Conservation (phyloP, 1,140 invertebrate genomes). For the roundworm (Caenorhabditis elegans) region WBcel235 BX284606.5:10373501-10374000, state of each 20-base stretch:
- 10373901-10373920: neutral
- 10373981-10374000: neutral
- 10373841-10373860: neutral
- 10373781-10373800: neutral
- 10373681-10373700: neutral
- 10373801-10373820: neutral
- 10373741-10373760: neutral
- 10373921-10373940: neutral
- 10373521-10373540: no score
- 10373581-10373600: neutral
- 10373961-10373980: neutral
- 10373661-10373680: neutral
- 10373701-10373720: neutral
- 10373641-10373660: neutral
- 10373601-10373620: slow-evolving; percentile 11
- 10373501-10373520: neutral
- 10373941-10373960: neutral
- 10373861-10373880: neutral
- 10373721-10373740: neutral
- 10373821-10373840: neutral
- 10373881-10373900: neutral
- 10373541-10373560: no score
- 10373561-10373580: no score
- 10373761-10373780: neutral
- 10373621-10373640: neutral